phyloP scores from a whole-genome alignment of 2,113 vertebrate genomes.

The Cichladusa arquata region DNA sequence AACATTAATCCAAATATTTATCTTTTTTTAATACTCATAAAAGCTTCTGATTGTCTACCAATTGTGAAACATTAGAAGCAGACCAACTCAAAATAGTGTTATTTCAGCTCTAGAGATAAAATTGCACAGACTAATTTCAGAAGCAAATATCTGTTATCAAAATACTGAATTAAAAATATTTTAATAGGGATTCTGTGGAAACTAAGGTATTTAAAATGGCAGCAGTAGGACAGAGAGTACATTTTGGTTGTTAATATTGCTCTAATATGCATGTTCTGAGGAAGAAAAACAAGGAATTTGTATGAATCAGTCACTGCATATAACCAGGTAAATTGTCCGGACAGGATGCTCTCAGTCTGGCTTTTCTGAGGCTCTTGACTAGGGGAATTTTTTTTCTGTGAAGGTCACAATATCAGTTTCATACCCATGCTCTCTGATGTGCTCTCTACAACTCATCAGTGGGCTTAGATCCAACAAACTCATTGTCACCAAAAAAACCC shows the following conservation, averaged over 20 bases:
- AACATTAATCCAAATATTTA: neutral
- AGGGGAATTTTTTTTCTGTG: neutral
- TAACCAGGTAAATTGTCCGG: neutral
- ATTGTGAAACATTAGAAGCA: neutral
- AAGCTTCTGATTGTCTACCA: neutral
- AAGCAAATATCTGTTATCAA: neutral
- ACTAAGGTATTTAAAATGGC: neutral
- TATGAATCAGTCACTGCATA: neutral
- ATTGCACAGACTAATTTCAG: neutral
- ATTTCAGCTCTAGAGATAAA: neutral
- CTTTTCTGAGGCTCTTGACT: neutral
- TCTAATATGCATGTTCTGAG: neutral
- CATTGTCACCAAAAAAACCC: neutral
- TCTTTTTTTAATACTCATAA: neutral
- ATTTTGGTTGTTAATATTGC: neutral
- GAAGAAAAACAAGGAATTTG: neutral
- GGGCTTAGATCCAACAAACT: neutral
- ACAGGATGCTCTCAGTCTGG: neutral
- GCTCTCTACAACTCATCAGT: neutral
- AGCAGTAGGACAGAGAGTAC: neutral
- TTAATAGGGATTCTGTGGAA: neutral
- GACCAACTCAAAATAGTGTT: neutral
- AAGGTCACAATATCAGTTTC: neutral
- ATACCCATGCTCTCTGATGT: neutral
- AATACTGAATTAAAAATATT: neutral